Percentiles rank a stretch among this genome's conserved stretches.
Evolutionary conservation across 2,888 invertebrate species (phyloP).

Genomic region (Drosophila nr. medialis): DNA sequence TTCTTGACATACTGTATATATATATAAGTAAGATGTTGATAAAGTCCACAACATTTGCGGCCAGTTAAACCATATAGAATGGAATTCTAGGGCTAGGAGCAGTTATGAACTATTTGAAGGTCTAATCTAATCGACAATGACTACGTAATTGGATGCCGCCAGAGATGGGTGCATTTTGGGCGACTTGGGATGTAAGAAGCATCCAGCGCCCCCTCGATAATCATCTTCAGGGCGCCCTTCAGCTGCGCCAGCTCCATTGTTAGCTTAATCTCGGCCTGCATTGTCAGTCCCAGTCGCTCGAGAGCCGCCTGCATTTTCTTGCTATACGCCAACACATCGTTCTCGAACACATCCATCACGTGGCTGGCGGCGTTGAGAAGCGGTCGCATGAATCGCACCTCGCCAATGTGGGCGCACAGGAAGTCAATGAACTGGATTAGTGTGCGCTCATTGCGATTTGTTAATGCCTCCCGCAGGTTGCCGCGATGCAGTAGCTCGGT

Average conservation of each 20-base stretch:
- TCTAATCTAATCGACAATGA: conserved; percentile 58
- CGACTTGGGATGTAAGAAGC: conserved; percentile 23
- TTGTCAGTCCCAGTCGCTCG: conserved; percentile 86
- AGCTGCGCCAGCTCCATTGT: conserved; percentile 88
- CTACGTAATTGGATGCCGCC: conserved; percentile 74
- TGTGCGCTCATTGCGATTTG: conserved; percentile 89
- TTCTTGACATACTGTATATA: too few species aligned
- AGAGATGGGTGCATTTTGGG: conserved; percentile 75
- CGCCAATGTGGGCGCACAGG: conserved; percentile 90
- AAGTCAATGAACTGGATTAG: conserved; percentile 90
- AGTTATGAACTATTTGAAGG: neutral
- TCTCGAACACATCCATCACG: conserved; percentile 91
- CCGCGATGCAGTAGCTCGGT: conserved; percentile 94
- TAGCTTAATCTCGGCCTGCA: conserved; percentile 89
- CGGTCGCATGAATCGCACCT: conserved; percentile 90
- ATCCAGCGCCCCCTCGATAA: conserved; percentile 86
- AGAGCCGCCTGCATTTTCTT: conserved; percentile 88
- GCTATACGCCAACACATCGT: conserved; percentile 87
- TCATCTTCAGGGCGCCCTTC: conserved; percentile 89
- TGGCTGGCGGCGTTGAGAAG: conserved; percentile 90
- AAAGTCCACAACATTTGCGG: neutral
- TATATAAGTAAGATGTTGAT: neutral
- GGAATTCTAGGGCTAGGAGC: neutral
- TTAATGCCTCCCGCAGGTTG: conserved; percentile 90
- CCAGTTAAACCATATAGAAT: neutral